Percentiles rank a stretch among this genome's conserved stretches.
These are phyloP conservation scores for Colostygia pectinataria DNA, from an alignment of 2,888 invertebrate species.

Conservation along the genomic window DNA sequence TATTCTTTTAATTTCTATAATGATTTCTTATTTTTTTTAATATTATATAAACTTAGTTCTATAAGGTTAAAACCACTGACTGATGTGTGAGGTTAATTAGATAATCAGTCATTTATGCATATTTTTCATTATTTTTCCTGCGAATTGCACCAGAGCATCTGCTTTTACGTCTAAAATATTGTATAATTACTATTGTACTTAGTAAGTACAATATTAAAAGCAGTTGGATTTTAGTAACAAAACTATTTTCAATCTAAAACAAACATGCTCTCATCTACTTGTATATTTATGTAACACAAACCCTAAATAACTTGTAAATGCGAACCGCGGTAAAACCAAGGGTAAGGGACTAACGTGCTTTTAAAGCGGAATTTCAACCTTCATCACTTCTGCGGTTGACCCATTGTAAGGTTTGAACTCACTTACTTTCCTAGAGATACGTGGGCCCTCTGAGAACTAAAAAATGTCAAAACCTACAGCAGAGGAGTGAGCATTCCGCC, in stretches of 20 bases:
- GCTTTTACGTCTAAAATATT: too few relatives aligned
- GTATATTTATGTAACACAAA: slow-evolving; percentile 8
- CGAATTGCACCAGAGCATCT: too few relatives aligned
- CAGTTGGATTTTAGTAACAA: too few relatives aligned
- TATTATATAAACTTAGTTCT: too few relatives aligned
- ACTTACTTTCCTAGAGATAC: slow-evolving; percentile 11
- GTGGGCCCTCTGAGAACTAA: background rate
- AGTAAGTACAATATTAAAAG: too few relatives aligned
- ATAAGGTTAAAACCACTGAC: too few relatives aligned
- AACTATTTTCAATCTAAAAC: slow-evolving; percentile 4
- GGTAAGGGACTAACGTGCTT: slow-evolving; percentile 18
- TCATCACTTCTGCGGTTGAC: slow-evolving; percentile 20
- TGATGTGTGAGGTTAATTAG: too few relatives aligned
- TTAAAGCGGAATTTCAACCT: slow-evolving; percentile 19
- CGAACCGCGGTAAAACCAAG: slow-evolving; percentile 16
- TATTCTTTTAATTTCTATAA: too few relatives aligned
- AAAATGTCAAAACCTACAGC: slow-evolving; percentile 3
- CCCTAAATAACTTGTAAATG: slow-evolving; percentile 26
- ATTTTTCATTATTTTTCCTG: too few relatives aligned
- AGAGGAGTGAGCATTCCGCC: slow-evolving; percentile 29
- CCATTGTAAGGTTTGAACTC: slow-evolving; percentile 13
- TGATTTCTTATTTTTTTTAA: too few relatives aligned
- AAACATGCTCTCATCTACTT: slow-evolving; percentile 19
- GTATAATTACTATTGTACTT: too few relatives aligned
- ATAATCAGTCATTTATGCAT: too few relatives aligned